Conservation (phyloP, 1,140 invertebrate species). For the Rhagoletis zephyria region DNA sequence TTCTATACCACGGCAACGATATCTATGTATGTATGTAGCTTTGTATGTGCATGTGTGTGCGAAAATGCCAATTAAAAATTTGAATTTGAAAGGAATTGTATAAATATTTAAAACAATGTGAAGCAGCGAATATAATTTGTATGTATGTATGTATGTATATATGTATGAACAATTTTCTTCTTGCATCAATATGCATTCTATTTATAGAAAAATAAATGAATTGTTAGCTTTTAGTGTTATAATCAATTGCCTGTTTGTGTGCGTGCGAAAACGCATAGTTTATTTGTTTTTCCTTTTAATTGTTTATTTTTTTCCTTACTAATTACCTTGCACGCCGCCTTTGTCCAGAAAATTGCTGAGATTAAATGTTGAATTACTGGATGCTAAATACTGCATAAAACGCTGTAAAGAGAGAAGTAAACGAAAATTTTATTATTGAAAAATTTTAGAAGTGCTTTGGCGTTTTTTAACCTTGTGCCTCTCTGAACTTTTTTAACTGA, state of each 20-base stretch:
- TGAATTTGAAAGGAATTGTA: neutral
- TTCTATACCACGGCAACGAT: neutral
- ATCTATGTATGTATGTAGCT: neutral
- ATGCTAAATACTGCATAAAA: slow-evolving; percentile 99
- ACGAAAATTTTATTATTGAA: slow-evolving; percentile 24
- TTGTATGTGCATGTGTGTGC: neutral
- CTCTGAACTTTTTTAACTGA: too few relatives aligned
- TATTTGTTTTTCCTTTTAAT: neutral
- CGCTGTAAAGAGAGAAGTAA: slow-evolving; percentile 80
- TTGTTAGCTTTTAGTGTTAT: too few relatives aligned
- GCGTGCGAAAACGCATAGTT: neutral
- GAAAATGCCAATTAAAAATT: slow-evolving; percentile 29
- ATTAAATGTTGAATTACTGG: slow-evolving; percentile 99
- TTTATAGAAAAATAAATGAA: too few relatives aligned
- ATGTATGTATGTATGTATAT: neutral
- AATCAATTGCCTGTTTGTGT: neutral
- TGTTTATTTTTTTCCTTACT: neutral
- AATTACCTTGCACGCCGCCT: slow-evolving; percentile 90
- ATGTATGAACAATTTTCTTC: neutral
- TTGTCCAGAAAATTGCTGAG: slow-evolving; percentile 97
- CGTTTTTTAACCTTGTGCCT: too few relatives aligned
- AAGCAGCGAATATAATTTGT: neutral
- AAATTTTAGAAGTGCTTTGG: neutral
- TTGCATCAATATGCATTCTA: too few relatives aligned
- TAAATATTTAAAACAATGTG: slow-evolving; percentile 15